phyloP scores from a whole-genome alignment of 1,140 invertebrate genomes.

The Aethina tumida region DNA sequence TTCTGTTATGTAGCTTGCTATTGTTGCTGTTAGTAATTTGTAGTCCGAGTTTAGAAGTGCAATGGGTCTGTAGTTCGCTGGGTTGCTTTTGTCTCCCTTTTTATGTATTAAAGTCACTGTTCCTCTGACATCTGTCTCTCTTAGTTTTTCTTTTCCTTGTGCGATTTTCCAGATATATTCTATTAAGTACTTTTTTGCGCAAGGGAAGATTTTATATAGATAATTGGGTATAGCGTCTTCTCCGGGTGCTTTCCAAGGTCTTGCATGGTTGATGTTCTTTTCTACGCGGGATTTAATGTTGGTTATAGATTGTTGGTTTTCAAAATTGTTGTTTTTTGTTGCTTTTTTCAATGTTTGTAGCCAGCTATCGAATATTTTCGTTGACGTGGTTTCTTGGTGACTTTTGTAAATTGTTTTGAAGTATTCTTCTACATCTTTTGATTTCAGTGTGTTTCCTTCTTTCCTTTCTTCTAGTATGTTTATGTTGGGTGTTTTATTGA shows the following conservation, averaged over 20 bases:
- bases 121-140: constrained; percentile 9
- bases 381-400: constrained; percentile 1
- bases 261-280: constrained; percentile 5
- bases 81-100: constrained; percentile 15
- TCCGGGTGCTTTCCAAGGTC: constrained; percentile 17
- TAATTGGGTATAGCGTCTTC: constrained; percentile 14
- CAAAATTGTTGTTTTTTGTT: constrained; percentile 1
- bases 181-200: constrained; percentile 11
- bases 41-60: constrained; percentile 19
- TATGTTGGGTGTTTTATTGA: background rate
- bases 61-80: constrained; percentile 24
- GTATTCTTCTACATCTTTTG: constrained; percentile 2
- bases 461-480: background rate
- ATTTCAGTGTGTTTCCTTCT: background rate
- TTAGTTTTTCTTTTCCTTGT: constrained; percentile 4
- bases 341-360: constrained; percentile 5
- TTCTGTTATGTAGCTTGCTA: constrained; percentile 11
- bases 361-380: constrained; percentile 3
- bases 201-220: constrained; percentile 13
- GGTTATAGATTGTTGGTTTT: constrained; percentile 5
- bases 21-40: constrained; percentile 17
- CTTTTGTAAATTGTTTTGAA: constrained; percentile 1
- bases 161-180: constrained; percentile 8
- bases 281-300: constrained; percentile 1
- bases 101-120: constrained; percentile 14